Evolutionary conservation across 2,888 invertebrate species (phyloP).

Genomic region (Spatulosminthurus flaviceps): DNA sequence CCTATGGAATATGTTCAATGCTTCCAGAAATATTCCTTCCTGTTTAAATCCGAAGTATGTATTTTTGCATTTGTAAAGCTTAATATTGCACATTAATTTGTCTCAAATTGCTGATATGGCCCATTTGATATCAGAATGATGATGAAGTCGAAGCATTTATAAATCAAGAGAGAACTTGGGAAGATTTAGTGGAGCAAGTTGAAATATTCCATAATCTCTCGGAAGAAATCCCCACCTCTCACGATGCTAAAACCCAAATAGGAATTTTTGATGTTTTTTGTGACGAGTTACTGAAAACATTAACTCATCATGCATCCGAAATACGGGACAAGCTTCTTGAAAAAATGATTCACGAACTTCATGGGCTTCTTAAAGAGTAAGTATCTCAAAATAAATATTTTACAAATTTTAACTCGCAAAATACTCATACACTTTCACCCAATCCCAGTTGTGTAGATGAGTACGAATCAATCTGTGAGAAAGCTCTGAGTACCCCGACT

Average conservation of each 20-base stretch:
- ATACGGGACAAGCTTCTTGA: constrained; percentile 77
- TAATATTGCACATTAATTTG: too few species aligned
- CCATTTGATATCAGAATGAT: constrained; percentile 69
- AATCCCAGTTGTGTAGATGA: constrained; percentile 80
- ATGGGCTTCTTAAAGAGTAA: constrained; percentile 78
- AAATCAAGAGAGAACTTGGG: constrained; percentile 69
- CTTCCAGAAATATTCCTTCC: constrained; percentile 57
- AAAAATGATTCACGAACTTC: constrained; percentile 83
- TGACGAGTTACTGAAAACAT: constrained; percentile 76
- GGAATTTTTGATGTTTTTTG: constrained; percentile 89
- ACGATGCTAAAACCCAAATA: constrained; percentile 76
- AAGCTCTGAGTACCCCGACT: constrained; percentile 79
- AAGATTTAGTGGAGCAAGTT: constrained; percentile 68
- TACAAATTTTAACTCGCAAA: constrained; percentile 11
- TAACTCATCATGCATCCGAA: constrained; percentile 76
- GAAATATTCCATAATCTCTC: constrained; percentile 67
- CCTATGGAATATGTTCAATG: constrained; percentile 67
- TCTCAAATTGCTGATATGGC: constrained; percentile 32
- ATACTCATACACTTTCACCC: not conserved
- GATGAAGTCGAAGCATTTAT: constrained; percentile 76
- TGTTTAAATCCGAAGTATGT: constrained; percentile 59
- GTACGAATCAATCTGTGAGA: constrained; percentile 81
- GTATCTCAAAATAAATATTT: not conserved
- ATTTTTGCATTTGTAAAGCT: too few species aligned
- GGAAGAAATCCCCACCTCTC: constrained; percentile 69